A percentile compares a stretch with the other conserved stretches of the same genome.
phyloP scores from a whole-genome alignment of 2,113 vertebrate species.

The Helogale parvula region DNA sequence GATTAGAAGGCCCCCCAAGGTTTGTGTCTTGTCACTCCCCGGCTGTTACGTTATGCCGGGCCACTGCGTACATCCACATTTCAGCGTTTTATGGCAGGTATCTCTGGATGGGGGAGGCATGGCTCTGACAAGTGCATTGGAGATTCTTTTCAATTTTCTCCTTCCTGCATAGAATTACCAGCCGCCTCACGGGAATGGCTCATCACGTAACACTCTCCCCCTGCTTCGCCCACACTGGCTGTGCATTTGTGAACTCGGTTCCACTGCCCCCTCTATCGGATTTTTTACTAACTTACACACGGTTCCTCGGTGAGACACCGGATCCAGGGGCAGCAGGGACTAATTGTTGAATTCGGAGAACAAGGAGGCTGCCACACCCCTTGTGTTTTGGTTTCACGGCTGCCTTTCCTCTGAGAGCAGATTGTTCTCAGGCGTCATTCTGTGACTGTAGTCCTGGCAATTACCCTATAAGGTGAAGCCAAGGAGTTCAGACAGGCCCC shows the following conservation, averaged over 20 bases:
- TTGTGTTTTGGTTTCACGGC: background rate
- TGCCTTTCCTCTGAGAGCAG: background rate
- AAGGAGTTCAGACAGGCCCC: background rate
- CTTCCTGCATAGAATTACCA: background rate
- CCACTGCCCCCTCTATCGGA: background rate
- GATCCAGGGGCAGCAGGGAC: background rate
- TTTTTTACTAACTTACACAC: background rate
- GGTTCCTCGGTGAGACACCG: background rate
- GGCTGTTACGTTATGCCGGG: background rate
- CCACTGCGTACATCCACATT: background rate
- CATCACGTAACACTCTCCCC: too few relatives aligned
- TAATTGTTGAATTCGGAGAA: background rate
- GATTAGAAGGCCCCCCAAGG: background rate
- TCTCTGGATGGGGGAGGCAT: background rate
- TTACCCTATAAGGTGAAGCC: background rate
- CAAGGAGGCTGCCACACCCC: background rate
- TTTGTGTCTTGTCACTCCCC: background rate
- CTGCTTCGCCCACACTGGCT: accelerated
- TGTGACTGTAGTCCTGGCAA: background rate
- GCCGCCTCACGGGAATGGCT: background rate
- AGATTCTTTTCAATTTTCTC: background rate
- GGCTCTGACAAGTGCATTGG: background rate
- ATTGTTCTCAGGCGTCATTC: background rate
- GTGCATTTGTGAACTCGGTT: accelerated
- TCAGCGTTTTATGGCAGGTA: background rate